Evolutionary conservation across 2,888 invertebrate genomes (phyloP), one percentile per base, ranked within the genome.

Genomic region (Ectemnius cavifrons): DNA sequence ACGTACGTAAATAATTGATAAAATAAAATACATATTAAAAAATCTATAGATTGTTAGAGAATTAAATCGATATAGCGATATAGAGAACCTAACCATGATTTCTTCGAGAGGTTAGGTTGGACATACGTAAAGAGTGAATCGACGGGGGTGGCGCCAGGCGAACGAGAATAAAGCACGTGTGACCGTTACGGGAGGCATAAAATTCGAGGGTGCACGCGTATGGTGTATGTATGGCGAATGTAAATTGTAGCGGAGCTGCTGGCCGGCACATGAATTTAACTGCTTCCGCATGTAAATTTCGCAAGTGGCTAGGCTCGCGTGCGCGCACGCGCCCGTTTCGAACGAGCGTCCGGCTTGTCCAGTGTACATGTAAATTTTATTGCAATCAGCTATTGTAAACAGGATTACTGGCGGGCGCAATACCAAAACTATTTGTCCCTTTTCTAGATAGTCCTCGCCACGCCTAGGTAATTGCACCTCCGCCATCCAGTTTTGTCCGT

Each of bases 321-420:
- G n/a, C 11, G 16, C 37, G 65, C 23, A n/a, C 49, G 46, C 63
- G 58, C 62, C 61, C 70, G 70, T 61, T 69, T 73, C 60, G 57
- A n/a, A 45, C n/a, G 11, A 14, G 13, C 18, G 23, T 28, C 8
- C 45, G 20, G 28, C 16, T 18, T 14, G 71, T 56, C 56, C 73
- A 74, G 70, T 59, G 70, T 52, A 52, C 82, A 82, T 82, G 80
- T 82, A 82, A 82, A 82, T 82, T 83, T 83, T 83, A 83, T 83
- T 81, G 83, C 83, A 83, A 83, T 83, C 83, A 83, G 78, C 83
- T 79, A 83, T 83, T 83, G 83, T 83, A 83, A 83, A 83, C 83
- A 83, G 83, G 80, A 83, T 83, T 83, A 83, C 72, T 73, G 73
- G 67, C 75, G 75, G 16, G 67, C 65, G 77, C 80, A 65, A 79